These are phyloP conservation scores for Metallyticus violacea DNA, from an alignment of 2,888 invertebrate species.

Conservation along the genomic window DNA sequence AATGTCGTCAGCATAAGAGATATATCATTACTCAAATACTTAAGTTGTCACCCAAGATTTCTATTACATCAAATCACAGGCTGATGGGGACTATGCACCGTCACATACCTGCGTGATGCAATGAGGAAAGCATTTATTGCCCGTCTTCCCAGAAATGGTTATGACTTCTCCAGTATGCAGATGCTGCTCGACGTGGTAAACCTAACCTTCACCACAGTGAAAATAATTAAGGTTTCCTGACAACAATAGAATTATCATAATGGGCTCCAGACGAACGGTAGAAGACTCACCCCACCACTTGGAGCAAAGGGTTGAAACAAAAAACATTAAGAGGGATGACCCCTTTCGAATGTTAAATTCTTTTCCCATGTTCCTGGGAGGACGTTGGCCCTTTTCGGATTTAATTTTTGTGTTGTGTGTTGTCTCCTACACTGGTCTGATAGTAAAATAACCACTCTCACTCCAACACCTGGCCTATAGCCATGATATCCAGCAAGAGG, in stretches of 20 bases:
- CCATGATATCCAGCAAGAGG: too few species aligned
- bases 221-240: not conserved
- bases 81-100: too few species aligned
- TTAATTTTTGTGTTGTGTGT: slow-evolving; percentile 7
- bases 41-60: too few species aligned
- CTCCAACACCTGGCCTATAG: not conserved
- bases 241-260: not conserved
- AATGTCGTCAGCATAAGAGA: too few species aligned
- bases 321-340: not conserved
- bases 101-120: not conserved
- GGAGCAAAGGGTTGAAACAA: slow-evolving; percentile 12
- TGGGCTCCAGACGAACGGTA: not conserved
- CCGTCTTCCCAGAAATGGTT: not conserved
- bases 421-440: not conserved
- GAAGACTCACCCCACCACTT: not conserved
- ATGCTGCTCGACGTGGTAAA: not conserved
- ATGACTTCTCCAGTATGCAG: not conserved
- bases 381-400: slow-evolving; percentile 18
- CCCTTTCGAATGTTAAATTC: slow-evolving; percentile 4
- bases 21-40: too few species aligned
- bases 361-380: slow-evolving; percentile 14
- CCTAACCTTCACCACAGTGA: not conserved
- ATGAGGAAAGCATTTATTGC: not conserved
- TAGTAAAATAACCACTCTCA: not conserved
- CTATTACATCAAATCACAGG: too few species aligned